phyloP scores from a whole-genome alignment of 2,797 vertebrate genomes.

The Urocyon cinereoargenteus region DNA sequence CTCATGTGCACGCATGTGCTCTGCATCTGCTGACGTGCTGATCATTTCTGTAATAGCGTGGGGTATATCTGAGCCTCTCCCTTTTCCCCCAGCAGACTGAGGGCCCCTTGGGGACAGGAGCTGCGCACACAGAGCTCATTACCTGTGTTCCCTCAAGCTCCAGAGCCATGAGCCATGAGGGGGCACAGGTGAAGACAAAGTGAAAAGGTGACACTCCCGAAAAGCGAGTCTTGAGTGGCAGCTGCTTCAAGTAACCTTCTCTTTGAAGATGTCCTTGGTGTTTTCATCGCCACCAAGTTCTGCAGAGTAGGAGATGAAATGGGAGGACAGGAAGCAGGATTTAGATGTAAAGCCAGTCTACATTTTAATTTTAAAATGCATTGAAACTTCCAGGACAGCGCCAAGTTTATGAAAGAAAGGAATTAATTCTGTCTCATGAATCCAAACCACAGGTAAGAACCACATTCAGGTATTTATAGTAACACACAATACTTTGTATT shows the following conservation, averaged over 20 bases:
- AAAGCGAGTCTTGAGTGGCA: slow-evolving; percentile 20
- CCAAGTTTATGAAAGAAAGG: slow-evolving; percentile 69
- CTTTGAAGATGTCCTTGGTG: slow-evolving; percentile 62
- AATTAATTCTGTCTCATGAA: slow-evolving; percentile 69
- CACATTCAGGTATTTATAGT: slow-evolving; percentile 50
- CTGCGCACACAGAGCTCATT: background rate
- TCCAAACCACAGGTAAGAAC: slow-evolving; percentile 60
- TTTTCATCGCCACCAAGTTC: slow-evolving; percentile 49
- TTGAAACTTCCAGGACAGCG: slow-evolving; percentile 59
- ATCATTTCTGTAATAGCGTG: slow-evolving; percentile 17
- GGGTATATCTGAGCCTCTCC: background rate
- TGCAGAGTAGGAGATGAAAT: slow-evolving; percentile 58
- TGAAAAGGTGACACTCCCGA: slow-evolving; percentile 11
- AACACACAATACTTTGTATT: slow-evolving; percentile 45
- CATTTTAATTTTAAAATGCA: slow-evolving; percentile 72
- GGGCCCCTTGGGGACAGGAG: background rate
- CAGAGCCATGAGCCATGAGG: background rate
- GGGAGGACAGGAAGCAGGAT: slow-evolving; percentile 21
- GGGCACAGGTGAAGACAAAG: slow-evolving; percentile 36
- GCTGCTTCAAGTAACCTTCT: slow-evolving; percentile 56
- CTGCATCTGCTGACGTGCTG: background rate
- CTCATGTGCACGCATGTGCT: slow-evolving; percentile 31
- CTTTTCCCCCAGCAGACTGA: background rate
- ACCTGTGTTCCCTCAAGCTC: background rate
- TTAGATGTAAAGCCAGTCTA: slow-evolving; percentile 62